Percentiles rank a stretch among this genome's conserved stretches.
Evolutionary conservation across 1,140 invertebrate species (phyloP).

Genomic region (Chelonus insularis): DNA sequence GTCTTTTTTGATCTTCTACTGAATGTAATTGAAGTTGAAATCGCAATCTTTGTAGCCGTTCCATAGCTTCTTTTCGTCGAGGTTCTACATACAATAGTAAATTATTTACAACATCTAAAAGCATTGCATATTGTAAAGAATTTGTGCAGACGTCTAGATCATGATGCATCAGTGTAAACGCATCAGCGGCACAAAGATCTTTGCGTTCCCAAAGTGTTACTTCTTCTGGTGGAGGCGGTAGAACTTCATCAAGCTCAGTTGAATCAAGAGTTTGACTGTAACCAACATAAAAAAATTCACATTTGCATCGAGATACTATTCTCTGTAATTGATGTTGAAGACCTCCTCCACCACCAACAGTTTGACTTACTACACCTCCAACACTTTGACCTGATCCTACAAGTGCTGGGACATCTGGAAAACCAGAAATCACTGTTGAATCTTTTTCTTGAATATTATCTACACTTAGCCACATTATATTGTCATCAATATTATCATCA

Average conservation of each 20-base stretch:
- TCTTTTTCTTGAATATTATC: slow-evolving; percentile 89
- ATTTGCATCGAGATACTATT: slow-evolving; percentile 95
- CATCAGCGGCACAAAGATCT: slow-evolving; percentile 85
- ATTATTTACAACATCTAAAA: slow-evolving; percentile 97
- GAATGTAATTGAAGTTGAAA: slow-evolving; percentile 90
- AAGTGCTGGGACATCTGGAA: slow-evolving; percentile 84
- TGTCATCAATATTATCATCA: slow-evolving; percentile 77
- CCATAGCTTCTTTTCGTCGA: slow-evolving; percentile 87
- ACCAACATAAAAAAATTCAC: slow-evolving; percentile 96
- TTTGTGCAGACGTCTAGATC: slow-evolving; percentile 97
- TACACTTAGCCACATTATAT: slow-evolving; percentile 94
- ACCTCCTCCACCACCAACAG: slow-evolving; percentile 79
- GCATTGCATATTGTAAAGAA: slow-evolving; percentile 92
- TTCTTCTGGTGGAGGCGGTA: slow-evolving; percentile 71
- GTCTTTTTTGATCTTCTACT: slow-evolving; percentile 86
- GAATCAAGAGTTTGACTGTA: slow-evolving; percentile 86
- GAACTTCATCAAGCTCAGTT: slow-evolving; percentile 66
- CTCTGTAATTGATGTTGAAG: slow-evolving; percentile 78
- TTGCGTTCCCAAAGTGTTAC: slow-evolving; percentile 73
- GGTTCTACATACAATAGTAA: slow-evolving; percentile 95
- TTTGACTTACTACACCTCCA: slow-evolving; percentile 92
- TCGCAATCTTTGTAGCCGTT: slow-evolving; percentile 86
- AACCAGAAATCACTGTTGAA: slow-evolving; percentile 72
- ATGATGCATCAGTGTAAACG: slow-evolving; percentile 97
- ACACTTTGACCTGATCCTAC: slow-evolving; percentile 94